Conservation (phyloP, 2,888 invertebrate species). For the Caenorhabditis sp. region DNA sequence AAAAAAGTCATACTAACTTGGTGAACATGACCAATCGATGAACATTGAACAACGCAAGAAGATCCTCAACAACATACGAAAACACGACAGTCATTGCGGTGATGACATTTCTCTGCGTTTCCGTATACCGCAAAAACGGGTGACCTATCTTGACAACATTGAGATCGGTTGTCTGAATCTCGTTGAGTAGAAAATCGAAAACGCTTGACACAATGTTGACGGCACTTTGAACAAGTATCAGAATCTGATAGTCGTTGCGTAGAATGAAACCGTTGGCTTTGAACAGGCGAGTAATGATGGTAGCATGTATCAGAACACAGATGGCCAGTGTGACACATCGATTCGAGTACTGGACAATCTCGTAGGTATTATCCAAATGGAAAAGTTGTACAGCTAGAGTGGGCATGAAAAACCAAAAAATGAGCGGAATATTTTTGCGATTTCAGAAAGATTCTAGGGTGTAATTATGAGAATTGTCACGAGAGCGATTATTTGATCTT, state of each 20-base stretch:
- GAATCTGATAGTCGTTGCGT: slow-evolving; percentile 19
- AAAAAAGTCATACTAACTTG: slow-evolving; percentile 4
- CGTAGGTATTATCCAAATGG: neutral
- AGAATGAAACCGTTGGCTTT: slow-evolving; percentile 5
- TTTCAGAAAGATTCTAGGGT: neutral
- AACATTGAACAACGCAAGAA: slow-evolving; percentile 23
- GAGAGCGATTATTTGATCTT: neutral
- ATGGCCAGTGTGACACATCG: neutral
- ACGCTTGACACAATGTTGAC: slow-evolving; percentile 9
- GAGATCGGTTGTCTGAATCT: slow-evolving; percentile 18
- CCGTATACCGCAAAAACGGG: slow-evolving; percentile 17
- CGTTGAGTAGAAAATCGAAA: slow-evolving; percentile 14
- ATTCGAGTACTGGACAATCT: slow-evolving; percentile 12
- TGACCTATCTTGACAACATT: slow-evolving; percentile 20
- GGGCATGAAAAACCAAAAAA: neutral
- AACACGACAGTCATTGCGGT: neutral
- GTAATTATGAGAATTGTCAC: neutral
- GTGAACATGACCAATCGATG: slow-evolving; percentile 15
- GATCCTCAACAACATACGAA: slow-evolving; percentile 15
- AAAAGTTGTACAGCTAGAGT: neutral
- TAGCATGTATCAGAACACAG: slow-evolving; percentile 10
- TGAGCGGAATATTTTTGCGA: too few species aligned
- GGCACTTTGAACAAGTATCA: slow-evolving; percentile 12
- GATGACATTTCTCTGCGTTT: slow-evolving; percentile 7
- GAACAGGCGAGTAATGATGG: slow-evolving; percentile 4